Evolutionary conservation across 1,140 invertebrate species (phyloP).

Genomic region (Venustaconcha ellipsiformis): DNA sequence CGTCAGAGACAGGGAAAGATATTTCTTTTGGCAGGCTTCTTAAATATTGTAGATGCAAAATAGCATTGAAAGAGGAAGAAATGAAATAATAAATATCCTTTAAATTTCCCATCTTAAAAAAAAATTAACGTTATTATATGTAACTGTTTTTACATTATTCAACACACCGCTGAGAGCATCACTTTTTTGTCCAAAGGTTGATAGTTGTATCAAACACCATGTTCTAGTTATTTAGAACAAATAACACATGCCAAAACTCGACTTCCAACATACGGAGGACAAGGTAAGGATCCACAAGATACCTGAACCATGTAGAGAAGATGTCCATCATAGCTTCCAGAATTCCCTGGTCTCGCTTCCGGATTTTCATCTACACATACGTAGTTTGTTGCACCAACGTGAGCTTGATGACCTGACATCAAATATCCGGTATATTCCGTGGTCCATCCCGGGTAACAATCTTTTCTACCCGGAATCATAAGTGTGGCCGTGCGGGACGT

Average conservation of each 20-base stretch:
- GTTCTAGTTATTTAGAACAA: constrained; percentile 23
- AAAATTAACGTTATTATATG: too few species aligned
- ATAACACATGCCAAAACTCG: constrained; percentile 12
- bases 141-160: too few species aligned
- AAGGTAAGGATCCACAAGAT: constrained; percentile 13
- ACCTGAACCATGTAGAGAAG: constrained; percentile 6
- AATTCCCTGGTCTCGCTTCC: neutral
- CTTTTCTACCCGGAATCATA: constrained; percentile 33
- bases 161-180: too few species aligned
- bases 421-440: constrained; percentile 37
- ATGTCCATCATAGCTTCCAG: neutral
- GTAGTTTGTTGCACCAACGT: constrained; percentile 1
- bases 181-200: too few species aligned
- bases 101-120: too few species aligned
- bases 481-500: neutral
- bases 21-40: too few species aligned
- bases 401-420: constrained; percentile 2
- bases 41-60: too few species aligned
- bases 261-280: constrained; percentile 9
- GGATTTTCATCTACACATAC: constrained; percentile 9
- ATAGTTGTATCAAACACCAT: too few species aligned
- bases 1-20: too few species aligned
- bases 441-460: constrained; percentile 27
- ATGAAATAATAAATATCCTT: too few species aligned
- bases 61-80: too few species aligned